phyloP scores from a whole-genome alignment of 2,113 vertebrate genomes.

The Rhinichthys klamathensis region DNA sequence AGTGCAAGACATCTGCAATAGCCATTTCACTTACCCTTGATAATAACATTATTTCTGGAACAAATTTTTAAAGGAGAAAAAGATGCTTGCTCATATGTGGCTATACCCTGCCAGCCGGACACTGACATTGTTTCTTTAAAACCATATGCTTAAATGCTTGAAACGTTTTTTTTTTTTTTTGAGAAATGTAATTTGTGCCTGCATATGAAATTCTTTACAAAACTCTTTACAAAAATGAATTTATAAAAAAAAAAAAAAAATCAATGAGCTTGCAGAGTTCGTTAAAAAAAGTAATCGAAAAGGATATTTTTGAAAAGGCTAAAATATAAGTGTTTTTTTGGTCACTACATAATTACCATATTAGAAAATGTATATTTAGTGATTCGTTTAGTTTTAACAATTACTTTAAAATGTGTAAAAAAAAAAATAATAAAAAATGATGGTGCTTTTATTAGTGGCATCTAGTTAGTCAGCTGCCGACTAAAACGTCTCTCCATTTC shows the following conservation, averaged over 20 bases:
- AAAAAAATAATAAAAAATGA: not conserved
- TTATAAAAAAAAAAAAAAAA: not conserved
- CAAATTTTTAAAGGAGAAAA: slow-evolving; percentile 25
- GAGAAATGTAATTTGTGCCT: not conserved
- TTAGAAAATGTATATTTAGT: too few relatives aligned
- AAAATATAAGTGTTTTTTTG: too few relatives aligned
- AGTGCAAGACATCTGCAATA: slow-evolving; percentile 48
- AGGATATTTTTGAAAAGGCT: too few relatives aligned
- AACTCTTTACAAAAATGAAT: not conserved
- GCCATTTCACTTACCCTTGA: slow-evolving; percentile 43
- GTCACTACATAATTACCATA: too few relatives aligned
- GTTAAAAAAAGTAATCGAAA: too few relatives aligned
- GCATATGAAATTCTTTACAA: not conserved
- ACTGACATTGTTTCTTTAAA: not conserved
- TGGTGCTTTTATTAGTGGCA: not conserved
- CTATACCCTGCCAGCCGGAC: not conserved
- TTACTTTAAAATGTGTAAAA: not conserved
- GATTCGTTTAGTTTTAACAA: not conserved
- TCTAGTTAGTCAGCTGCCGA: slow-evolving; percentile 10
- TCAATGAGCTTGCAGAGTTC: not conserved
- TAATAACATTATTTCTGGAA: slow-evolving; percentile 44
- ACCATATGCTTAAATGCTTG: not conserved
- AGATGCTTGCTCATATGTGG: not conserved
- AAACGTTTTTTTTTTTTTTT: too few relatives aligned
- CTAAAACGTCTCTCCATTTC: not conserved